Conservation (phyloP, 2,888 invertebrate genomes). For the Buathra laborator region DNA sequence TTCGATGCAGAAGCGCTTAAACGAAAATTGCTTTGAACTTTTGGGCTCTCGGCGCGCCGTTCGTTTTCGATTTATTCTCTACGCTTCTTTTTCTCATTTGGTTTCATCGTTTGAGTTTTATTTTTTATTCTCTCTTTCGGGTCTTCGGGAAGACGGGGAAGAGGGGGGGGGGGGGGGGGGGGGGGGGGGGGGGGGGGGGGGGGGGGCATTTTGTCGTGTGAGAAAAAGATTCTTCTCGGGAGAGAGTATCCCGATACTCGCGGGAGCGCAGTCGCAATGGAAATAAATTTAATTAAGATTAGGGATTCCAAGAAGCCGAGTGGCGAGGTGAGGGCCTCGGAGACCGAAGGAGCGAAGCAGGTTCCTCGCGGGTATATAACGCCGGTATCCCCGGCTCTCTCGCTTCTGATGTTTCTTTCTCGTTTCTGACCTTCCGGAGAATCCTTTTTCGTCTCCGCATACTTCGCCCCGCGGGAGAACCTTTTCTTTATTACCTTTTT, state of each 20-base stretch:
- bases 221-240: conserved; percentile 60
- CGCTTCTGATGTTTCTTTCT: conserved; percentile 54
- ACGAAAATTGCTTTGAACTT: conserved; percentile 38
- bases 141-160: neutral
- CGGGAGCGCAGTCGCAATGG: conserved; percentile 77
- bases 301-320: conserved; percentile 81
- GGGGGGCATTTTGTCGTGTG: conserved; percentile 50
- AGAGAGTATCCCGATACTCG: conserved; percentile 70
- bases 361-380: conserved; percentile 66
- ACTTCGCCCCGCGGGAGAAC: conserved; percentile 47
- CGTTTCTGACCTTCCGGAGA: conserved; percentile 72
- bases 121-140: conserved; percentile 28
- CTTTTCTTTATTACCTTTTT: conserved; percentile 36
- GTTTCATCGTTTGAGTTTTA: conserved; percentile 18
- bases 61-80: conserved; percentile 15
- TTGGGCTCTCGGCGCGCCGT: neutral
- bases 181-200: too few relatives aligned
- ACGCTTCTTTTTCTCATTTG: conserved; percentile 22
- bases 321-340: conserved; percentile 39
- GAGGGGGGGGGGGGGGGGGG: too few relatives aligned
- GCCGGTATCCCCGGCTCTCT: conserved; percentile 55
- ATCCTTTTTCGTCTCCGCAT: conserved; percentile 66
- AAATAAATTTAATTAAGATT: conserved; percentile 85
- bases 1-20: neutral
- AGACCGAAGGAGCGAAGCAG: conserved; percentile 72